These are phyloP conservation scores for Eublepharis macularius DNA, from an alignment of 2,113 vertebrate species.

Conservation along the genomic window DNA sequence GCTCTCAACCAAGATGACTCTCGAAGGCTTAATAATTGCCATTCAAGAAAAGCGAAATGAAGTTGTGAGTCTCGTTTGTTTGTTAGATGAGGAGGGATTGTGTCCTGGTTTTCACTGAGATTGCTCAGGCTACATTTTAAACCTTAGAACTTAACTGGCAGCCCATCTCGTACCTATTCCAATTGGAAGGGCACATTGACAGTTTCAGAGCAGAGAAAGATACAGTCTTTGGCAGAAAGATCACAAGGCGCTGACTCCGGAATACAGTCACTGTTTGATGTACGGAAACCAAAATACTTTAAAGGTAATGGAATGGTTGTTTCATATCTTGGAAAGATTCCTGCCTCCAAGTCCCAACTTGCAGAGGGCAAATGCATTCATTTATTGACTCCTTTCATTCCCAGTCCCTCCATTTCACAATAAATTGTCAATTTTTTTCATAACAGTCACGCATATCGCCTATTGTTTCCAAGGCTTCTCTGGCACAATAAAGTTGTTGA, in stretches of 20 bases:
- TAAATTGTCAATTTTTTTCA: not conserved
- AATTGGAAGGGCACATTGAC: not conserved
- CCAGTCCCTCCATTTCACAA: not conserved
- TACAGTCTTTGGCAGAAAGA: not conserved
- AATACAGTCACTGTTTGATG: constrained; percentile 2
- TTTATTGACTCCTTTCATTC: not conserved
- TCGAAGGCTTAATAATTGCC: not conserved
- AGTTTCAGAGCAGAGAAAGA: not conserved
- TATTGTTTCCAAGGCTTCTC: not conserved
- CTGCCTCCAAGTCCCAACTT: not conserved
- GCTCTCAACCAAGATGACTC: not conserved
- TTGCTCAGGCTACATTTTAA: not conserved
- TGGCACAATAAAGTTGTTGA: not conserved
- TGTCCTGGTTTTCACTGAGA: not conserved
- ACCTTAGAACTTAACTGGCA: not conserved
- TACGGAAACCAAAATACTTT: constrained; percentile 4
- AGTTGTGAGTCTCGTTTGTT: not conserved
- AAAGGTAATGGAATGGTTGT: not conserved
- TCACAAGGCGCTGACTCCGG: not conserved
- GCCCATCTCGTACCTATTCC: not conserved
- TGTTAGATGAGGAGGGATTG: not conserved
- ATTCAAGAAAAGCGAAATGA: not conserved
- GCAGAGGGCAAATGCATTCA: not conserved
- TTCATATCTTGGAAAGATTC: not conserved
- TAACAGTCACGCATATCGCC: not conserved